Evolutionary conservation across 2,113 vertebrate species (phyloP).

Genomic region (Pantherophis guttatus): DNA sequence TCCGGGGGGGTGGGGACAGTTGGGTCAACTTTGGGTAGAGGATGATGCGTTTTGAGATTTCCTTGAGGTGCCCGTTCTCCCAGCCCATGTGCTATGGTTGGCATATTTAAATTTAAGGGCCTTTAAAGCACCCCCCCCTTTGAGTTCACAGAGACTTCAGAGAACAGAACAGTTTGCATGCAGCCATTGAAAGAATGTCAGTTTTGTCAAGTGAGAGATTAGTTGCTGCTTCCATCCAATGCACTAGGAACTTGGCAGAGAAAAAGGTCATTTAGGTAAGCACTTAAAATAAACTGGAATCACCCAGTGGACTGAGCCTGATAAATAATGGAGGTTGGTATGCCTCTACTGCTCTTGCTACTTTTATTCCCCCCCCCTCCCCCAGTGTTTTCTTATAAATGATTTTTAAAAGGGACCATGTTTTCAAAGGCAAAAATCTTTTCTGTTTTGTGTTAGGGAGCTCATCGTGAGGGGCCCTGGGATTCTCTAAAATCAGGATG

Average conservation of each 20-base stretch:
- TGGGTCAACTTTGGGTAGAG: neutral
- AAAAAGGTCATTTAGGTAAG: neutral
- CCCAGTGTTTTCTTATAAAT: neutral
- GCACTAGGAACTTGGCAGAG: neutral
- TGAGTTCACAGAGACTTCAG: neutral
- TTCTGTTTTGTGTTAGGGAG: too few species aligned
- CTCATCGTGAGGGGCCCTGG: neutral
- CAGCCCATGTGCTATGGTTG: neutral
- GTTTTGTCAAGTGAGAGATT: neutral
- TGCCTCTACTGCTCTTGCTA: neutral
- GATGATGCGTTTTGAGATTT: too few species aligned
- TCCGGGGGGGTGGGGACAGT: neutral
- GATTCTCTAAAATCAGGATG: neutral
- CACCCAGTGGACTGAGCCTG: neutral
- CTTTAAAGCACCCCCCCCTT: neutral
- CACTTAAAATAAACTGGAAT: neutral
- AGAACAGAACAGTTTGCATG: neutral
- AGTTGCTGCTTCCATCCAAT: neutral
- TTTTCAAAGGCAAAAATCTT: neutral
- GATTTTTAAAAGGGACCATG: neutral
- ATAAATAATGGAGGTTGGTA: neutral
- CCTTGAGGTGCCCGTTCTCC: neutral
- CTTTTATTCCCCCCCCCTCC: neutral
- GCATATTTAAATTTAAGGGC: neutral
- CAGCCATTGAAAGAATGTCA: neutral